Evolutionary conservation across 2,888 invertebrate species (phyloP), one percentile per base, ranked within the genome.

Genomic region (Leucozona laternaria): DNA sequence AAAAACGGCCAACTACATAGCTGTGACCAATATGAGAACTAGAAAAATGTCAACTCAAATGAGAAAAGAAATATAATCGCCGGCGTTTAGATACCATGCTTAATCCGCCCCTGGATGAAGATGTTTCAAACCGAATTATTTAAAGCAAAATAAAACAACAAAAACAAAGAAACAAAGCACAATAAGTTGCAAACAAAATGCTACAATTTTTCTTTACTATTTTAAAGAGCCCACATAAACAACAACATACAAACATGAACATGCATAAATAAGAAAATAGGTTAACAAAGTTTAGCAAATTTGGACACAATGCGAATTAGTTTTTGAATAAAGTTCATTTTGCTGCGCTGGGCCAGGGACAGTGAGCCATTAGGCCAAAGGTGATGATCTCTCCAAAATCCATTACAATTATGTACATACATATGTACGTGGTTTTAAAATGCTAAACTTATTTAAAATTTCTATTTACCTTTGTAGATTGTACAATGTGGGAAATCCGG

Each of bases 391-490:
- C 53, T 45, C 8, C 7, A 13, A 57, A 64, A 57, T 45, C 11
- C 28, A 34, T 20, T n/a, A 37, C 13, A 8, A 4, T 48, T 45
- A n/a, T n/a, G n/a, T n/a, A 45, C n/a, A 25, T 60, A 4, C n/a
- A n/a, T 48, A 20, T 0, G 1, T 22, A 25, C 13, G 15, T 25
- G 15, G 20, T 53, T 62, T 68, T 34, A 13, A 73, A 68, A 66
- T 60, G 50, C 66, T 0, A 4, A 37, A 73, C 40, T 17, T 5
- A 34, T 34, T 13, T 22, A 2, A 22, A 48, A 25, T 73, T 73
- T 78, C 82, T 82, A 68, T 66, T 72, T 83, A 83, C 78, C 78
- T 78, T 37, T 31, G 57, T 64, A 6, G 53, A 58, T 22, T 62
- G 22, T 7, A 25, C 10, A n/a, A 17, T 48, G 31, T 28, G 28